A percentile compares a stretch with the other conserved stretches of the same genome.
Conservation (phyloP, 1,140 invertebrate genomes). For the Euwallacea similis region DNA sequence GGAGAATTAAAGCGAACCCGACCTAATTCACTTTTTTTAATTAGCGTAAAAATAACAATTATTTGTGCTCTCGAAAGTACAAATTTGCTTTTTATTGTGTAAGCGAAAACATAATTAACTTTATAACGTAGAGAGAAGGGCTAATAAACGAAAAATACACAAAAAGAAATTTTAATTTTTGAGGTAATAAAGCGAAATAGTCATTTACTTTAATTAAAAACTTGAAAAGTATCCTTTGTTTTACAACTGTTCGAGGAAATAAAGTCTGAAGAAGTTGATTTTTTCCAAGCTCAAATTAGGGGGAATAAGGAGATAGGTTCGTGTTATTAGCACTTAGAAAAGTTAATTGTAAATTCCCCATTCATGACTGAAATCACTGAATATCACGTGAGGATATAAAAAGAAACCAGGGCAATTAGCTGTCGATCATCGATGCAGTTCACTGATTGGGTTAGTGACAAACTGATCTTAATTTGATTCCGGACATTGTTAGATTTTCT, state of each 20-base stretch:
- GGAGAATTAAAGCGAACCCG: slow-evolving; percentile 11
- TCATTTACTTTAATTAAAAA: slow-evolving; percentile 54
- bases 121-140: slow-evolving; percentile 44
- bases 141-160: slow-evolving; percentile 38
- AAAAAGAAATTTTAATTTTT: slow-evolving; percentile 51
- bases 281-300: slow-evolving; percentile 30
- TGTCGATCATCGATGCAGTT: too few relatives aligned
- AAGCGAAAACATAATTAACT: slow-evolving; percentile 46
- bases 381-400: too few relatives aligned
- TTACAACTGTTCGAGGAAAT: slow-evolving; percentile 49
- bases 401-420: too few relatives aligned
- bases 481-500: too few relatives aligned
- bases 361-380: too few relatives aligned
- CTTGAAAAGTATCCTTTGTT: slow-evolving; percentile 50
- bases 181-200: slow-evolving; percentile 52
- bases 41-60: slow-evolving; percentile 45
- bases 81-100: slow-evolving; percentile 40
- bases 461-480: too few relatives aligned
- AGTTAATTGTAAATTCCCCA: too few relatives aligned
- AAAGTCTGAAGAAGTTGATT: slow-evolving; percentile 41
- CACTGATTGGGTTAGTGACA: too few relatives aligned
- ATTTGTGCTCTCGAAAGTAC: slow-evolving; percentile 28
- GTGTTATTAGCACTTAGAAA: neutral
- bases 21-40: slow-evolving; percentile 44
- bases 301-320: slow-evolving; percentile 12